Percentiles rank a stretch among this genome's conserved stretches.
These are phyloP conservation scores for Phengaris arion DNA, from an alignment of 2,888 invertebrate genomes.

Conservation along the genomic window DNA sequence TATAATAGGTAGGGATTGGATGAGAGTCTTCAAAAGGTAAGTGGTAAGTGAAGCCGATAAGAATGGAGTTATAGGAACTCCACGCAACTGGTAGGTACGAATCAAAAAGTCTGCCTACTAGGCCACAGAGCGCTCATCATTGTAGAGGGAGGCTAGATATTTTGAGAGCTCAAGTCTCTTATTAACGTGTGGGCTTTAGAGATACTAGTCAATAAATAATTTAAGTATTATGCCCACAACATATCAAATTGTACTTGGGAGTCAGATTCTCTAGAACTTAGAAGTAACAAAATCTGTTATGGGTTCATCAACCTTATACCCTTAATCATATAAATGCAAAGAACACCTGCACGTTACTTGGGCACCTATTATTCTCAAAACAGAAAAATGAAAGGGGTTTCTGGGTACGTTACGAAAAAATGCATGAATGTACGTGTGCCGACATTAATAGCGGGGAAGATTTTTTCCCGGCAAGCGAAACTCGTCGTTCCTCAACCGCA, in stretches of 20 bases:
- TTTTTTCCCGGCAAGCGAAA: conserved; percentile 28
- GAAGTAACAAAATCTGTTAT: conserved; percentile 33
- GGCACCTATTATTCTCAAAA: conserved; percentile 42
- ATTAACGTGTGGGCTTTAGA: too few relatives aligned
- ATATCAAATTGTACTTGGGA: background rate
- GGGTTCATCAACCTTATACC: conserved; percentile 37
- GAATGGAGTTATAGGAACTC: too few relatives aligned
- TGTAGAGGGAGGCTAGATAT: too few relatives aligned
- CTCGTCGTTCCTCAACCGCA: conserved; percentile 29
- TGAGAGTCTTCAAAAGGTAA: too few relatives aligned
- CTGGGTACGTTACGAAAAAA: conserved; percentile 41
- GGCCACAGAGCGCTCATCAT: too few relatives aligned
- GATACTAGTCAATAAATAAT: too few relatives aligned
- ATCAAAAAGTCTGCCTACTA: too few relatives aligned
- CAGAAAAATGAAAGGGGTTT: conserved; percentile 40
- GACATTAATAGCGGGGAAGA: conserved; percentile 33
- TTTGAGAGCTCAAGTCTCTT: too few relatives aligned
- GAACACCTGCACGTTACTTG: conserved; percentile 39
- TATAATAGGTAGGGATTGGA: too few relatives aligned
- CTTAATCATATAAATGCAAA: conserved; percentile 41
- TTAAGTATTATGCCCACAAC: too few relatives aligned
- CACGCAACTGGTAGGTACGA: too few relatives aligned
- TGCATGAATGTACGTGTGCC: conserved; percentile 40
- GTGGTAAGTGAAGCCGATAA: too few relatives aligned
- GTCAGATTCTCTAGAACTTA: conserved; percentile 24